These are phyloP conservation scores for Frieseomelitta varia DNA, from an alignment of 1,140 invertebrate genomes.

Conservation along the genomic window DNA sequence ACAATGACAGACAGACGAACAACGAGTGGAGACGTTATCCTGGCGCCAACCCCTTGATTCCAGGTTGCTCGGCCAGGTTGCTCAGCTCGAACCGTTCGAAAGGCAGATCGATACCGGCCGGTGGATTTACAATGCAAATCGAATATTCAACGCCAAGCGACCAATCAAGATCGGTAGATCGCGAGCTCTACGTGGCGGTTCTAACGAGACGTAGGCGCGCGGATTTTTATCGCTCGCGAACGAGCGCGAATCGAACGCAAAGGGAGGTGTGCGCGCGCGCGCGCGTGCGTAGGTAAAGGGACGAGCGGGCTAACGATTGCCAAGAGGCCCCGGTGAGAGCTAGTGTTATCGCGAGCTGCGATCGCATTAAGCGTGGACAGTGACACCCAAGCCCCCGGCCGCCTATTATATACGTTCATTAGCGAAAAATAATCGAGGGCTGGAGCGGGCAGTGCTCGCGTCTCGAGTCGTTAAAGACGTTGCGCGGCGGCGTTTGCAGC, in stretches of 20 bases:
- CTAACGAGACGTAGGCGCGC: conserved; percentile 54
- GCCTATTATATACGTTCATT: conserved; percentile 75
- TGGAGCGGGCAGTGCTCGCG: conserved; percentile 51
- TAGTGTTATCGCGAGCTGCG: conserved; percentile 77
- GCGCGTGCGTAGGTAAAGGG: conserved; percentile 43
- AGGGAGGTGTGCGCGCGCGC: not conserved
- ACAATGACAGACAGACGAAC: not conserved
- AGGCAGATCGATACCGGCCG: not conserved
- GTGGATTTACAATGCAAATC: conserved; percentile 46
- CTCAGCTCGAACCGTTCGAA: not conserved
- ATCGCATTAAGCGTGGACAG: conserved; percentile 80
- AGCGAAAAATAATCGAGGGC: conserved; percentile 80
- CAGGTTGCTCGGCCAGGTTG: not conserved
- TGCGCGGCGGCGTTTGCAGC: not conserved
- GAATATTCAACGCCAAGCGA: not conserved
- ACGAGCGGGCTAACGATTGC: conserved; percentile 73
- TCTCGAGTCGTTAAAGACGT: conserved; percentile 70
- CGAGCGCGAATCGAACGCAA: conserved; percentile 35
- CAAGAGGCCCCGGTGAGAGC: conserved; percentile 61
- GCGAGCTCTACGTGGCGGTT: conserved; percentile 22
- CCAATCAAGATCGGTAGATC: conserved; percentile 21
- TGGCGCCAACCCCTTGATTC: not conserved
- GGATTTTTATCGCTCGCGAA: conserved; percentile 1
- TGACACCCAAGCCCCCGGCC: conserved; percentile 71
- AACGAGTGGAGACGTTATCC: not conserved